These are phyloP conservation scores for Dryoscopus gambensis DNA, from an alignment of 2,113 vertebrate species.

Conservation along the genomic window DNA sequence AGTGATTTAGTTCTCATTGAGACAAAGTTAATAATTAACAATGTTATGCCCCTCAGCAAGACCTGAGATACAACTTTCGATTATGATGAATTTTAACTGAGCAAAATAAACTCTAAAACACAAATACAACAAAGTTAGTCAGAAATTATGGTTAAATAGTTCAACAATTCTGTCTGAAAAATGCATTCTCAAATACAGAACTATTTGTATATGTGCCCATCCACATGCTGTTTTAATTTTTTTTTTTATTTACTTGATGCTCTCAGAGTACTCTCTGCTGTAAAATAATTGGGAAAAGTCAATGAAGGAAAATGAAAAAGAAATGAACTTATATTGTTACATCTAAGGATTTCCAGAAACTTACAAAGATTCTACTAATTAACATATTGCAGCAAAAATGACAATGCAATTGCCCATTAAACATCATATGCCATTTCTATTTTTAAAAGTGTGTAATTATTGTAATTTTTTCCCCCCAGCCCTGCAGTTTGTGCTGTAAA, in stretches of 20 bases:
- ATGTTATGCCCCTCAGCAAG: not conserved
- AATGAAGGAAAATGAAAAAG: not conserved
- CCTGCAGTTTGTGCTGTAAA: not conserved
- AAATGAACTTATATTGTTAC: not conserved
- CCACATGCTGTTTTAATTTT: not conserved
- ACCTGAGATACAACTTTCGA: not conserved
- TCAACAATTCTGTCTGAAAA: not conserved
- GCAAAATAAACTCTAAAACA: not conserved
- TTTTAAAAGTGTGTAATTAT: not conserved
- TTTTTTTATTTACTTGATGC: not conserved
- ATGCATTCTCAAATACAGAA: not conserved
- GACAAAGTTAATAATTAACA: not conserved
- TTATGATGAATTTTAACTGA: not conserved
- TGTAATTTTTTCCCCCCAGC: not conserved
- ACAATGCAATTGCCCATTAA: not conserved
- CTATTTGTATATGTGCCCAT: not conserved
- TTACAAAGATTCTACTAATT: not conserved
- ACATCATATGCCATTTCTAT: not conserved
- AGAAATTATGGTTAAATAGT: not conserved
- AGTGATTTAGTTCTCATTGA: not conserved
- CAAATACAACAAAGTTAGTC: not conserved
- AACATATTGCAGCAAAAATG: not conserved
- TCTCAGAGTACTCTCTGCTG: not conserved
- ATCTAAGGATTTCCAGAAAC: not conserved
- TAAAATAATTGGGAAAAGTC: conserved; percentile 18